Evolutionary conservation across 2,797 vertebrate genomes (phyloP).

Genomic region (Karalla daura): DNA sequence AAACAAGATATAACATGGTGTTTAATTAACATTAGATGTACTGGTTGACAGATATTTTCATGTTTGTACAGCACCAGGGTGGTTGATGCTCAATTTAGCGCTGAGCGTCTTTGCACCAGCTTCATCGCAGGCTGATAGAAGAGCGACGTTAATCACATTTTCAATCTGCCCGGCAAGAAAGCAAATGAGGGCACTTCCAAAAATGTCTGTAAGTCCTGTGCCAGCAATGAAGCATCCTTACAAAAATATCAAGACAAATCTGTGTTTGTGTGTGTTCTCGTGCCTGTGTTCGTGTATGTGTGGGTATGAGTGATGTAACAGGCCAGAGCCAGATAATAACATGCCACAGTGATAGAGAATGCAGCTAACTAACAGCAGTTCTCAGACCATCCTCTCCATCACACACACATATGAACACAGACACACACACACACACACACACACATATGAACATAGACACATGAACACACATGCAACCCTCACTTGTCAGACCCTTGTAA

Average conservation of each 20-base stretch:
- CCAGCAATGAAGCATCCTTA: constrained; percentile 1
- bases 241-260: constrained; percentile 29
- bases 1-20: background rate
- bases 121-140: background rate
- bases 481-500: constrained; percentile 65
- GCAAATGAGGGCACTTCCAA: background rate
- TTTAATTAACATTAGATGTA: too few species aligned
- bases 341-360: constrained; percentile 85
- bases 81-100: background rate
- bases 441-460: constrained; percentile 56
- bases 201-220: background rate
- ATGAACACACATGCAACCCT: constrained; percentile 24
- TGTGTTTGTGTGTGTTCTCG: constrained; percentile 2
- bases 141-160: background rate
- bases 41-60: too few species aligned
- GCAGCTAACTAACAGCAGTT: constrained; percentile 82
- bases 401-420: constrained; percentile 53
- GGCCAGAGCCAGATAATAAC: constrained; percentile 80
- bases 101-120: background rate
- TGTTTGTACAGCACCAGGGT: too few species aligned
- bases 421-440: constrained; percentile 59
- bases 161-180: background rate
- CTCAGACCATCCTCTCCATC: constrained; percentile 81
- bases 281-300: background rate
- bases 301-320: constrained; percentile 71